Base-by-base conservation (phyloP, 2,888 invertebrate species). In the Elysia crispata region DNA sequence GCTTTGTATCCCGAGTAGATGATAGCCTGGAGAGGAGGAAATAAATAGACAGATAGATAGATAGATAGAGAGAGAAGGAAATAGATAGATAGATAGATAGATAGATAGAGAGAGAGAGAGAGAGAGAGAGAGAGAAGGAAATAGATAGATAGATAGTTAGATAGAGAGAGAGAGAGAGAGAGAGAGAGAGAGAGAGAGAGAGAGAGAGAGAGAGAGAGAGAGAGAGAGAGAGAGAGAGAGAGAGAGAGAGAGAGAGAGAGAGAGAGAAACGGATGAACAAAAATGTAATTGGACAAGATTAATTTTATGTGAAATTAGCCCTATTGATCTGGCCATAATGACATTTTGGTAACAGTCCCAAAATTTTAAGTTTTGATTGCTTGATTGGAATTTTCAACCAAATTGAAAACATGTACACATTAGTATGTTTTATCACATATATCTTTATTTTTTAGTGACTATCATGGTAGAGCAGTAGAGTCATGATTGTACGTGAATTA, bases 161-260 rank as follows among this genome's bases (percentile, higher is more conserved):
- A 41, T 6, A 31, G 25, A 31, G 25, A 18, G 20, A 66, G 66
- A 66, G 67, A 67, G 67, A 11, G 67, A 67, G 67, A 67, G 67
- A 67, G 67, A 67, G 67, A 67, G 67, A 67, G 67, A 11, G 67
- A 67, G 67, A 67, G 67, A 67, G 67, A 67, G 67, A 11, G 67
- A 11, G 67, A 67, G 67, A 67, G 28, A 67, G 67, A 67, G 28
- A 67, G 67, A 67, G 25, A 62, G 25, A 28, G 23, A 23, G 23
- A 23, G 28, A 23, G 20, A 25, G 64, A 13, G 13, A 62, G 25
- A 62, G 20, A 62, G 18, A 62, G 25, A n/a, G 13, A 25, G 64
- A n/a, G 64, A 28, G 13, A 25, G 13, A 28, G 20, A 41, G 41
- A 41, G 41, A 41, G 41, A 11, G 5, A 28, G 18, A 66, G 6